These are phyloP conservation scores for Shinisaurus crocodilurus DNA, from an alignment of 2,113 vertebrate species.

Conservation along the genomic window DNA sequence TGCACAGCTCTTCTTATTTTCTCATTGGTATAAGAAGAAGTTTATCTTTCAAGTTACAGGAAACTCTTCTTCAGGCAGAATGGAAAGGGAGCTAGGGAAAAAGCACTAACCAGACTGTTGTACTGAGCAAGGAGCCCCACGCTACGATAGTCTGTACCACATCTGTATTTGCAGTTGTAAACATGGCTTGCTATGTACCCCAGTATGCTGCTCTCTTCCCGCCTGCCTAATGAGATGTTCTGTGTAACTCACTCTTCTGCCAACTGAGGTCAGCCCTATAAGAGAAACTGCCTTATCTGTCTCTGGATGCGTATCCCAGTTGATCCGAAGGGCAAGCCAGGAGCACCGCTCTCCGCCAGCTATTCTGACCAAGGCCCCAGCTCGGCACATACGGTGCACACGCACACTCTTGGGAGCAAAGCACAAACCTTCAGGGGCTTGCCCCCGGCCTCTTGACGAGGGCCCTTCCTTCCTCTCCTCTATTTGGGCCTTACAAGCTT, in stretches of 20 bases:
- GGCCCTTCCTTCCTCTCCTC: background rate
- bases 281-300: background rate
- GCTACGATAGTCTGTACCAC: background rate
- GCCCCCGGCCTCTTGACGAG: background rate
- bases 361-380: background rate
- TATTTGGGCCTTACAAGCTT: background rate
- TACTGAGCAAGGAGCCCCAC: background rate
- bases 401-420: background rate
- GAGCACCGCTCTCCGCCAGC: too few relatives aligned
- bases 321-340: too few relatives aligned
- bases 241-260: background rate
- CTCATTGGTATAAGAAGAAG: background rate
- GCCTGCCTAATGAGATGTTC: too few relatives aligned
- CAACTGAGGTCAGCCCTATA: background rate
- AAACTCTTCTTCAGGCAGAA: background rate
- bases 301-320: background rate
- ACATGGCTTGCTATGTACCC: background rate
- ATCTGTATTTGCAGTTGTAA: background rate
- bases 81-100: too few relatives aligned
- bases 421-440: background rate
- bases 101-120: background rate
- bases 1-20: background rate
- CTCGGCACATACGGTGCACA: too few relatives aligned
- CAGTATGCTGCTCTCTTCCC: background rate
- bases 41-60: too few relatives aligned